Evolutionary conservation across 2,797 vertebrate species (phyloP).

Genomic region (Limosa lapponica): DNA sequence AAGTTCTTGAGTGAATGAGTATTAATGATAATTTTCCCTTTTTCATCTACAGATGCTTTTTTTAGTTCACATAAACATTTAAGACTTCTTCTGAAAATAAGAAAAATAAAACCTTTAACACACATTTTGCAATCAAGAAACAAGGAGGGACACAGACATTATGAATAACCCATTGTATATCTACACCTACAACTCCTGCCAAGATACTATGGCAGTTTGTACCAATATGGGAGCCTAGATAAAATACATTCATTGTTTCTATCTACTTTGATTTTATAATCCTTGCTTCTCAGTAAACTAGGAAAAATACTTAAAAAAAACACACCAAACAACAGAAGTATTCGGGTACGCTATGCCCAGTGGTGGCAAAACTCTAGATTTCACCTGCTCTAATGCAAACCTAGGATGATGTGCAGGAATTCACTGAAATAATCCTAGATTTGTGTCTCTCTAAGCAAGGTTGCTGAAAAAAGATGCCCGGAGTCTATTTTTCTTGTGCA

Average conservation of each 20-base stretch:
- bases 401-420: neutral
- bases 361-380: neutral
- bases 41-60: neutral
- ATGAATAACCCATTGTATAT: conserved; percentile 4
- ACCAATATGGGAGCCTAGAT: neutral
- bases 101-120: conserved; percentile 12
- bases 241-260: neutral
- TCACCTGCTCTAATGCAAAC: neutral
- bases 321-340: too few species aligned
- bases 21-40: neutral
- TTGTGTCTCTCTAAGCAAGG: neutral
- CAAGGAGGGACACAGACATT: neutral
- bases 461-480: neutral
- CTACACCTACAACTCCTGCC: neutral
- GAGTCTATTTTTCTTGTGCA: neutral
- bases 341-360: fast-evolving
- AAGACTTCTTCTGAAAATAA: neutral
- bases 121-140: neutral
- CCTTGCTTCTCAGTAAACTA: neutral
- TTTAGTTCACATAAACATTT: neutral
- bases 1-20: neutral
- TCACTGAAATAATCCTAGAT: neutral
- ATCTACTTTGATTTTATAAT: neutral
- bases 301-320: neutral
- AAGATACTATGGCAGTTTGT: neutral